Base-by-base conservation (phyloP, 2,113 vertebrate species). In the Xenus cinereus region DNA sequence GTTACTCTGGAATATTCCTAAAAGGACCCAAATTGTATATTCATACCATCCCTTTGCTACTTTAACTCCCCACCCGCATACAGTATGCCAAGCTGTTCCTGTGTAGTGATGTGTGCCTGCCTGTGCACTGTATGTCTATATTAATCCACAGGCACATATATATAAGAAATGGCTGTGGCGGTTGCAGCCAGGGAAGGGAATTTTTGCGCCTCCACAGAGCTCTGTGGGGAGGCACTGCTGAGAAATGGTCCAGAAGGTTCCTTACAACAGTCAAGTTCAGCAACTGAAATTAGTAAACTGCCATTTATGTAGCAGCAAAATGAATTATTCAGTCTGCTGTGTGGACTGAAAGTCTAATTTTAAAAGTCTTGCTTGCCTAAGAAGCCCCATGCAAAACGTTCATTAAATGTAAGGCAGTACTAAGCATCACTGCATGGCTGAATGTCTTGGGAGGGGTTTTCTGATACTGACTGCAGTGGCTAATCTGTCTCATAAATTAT, bases 321-420 rank as follows among this genome's bases (percentile, higher is more conserved):
- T 94, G 89, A 95, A 96, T 92, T 93, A 94, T 96, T 91, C 94
- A 95, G 64, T 68, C 77, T 87, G 33, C 57, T 78, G 45, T 89
- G 80, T 39, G 77, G 93, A 94, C 77, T 79, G 80, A 64, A 93
- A 96, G 46, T 59, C 35, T 95, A 84, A 94, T 94, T 96, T 92
- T 84, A 92, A 94, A 84, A 94, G 73, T 60, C 57, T 87, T 72
- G 35, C n/a, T 94, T 78, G 51, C 77, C 48, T 89, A 39, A 64
- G 60, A 93, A 94, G 30, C 14, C 35, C 21, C 0, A 0, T 89
- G 51, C 10, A 87, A 91, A 90, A 32, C 0, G 0, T 64, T 87
- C 2, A 2, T 67, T 60, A 89, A 71, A 81, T 33, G 60, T 50
- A 66, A 77, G 43, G 35, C 67, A 80, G 15, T 30, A 53, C 30